phyloP scores from a whole-genome alignment of 2,113 vertebrate genomes.

The Spilogale gracilis region DNA sequence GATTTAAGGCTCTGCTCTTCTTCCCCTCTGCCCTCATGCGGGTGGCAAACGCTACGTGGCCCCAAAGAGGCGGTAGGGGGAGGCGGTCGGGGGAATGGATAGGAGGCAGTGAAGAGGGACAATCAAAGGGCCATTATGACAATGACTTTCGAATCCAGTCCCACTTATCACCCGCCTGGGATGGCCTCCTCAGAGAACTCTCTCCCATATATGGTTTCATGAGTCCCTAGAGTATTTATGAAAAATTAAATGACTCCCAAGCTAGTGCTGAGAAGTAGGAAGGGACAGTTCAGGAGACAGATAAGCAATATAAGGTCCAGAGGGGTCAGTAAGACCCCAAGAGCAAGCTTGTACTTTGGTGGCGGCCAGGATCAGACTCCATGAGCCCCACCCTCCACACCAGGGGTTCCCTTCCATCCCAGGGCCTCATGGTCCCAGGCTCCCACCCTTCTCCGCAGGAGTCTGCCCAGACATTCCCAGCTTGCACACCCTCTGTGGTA shows the following conservation, averaged over 20 bases:
- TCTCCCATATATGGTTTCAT: conserved; percentile 42
- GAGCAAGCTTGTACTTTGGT: not conserved
- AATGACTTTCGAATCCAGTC: not conserved
- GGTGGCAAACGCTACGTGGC: not conserved
- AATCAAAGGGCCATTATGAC: conserved; percentile 38
- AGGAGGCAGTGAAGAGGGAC: not conserved
- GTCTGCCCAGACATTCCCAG: not conserved
- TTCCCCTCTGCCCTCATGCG: not conserved
- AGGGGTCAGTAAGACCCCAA: not conserved
- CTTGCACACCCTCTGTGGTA: not conserved
- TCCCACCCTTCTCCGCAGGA: not conserved
- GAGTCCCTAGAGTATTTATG: conserved; percentile 66
- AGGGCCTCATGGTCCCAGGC: not conserved
- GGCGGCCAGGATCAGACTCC: not conserved
- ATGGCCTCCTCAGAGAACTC: not conserved
- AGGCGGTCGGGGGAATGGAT: not conserved
- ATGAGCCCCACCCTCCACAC: not conserved
- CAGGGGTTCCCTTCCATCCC: not conserved
- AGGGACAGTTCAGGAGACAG: conserved; percentile 36
- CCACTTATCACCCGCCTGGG: not conserved
- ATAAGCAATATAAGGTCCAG: not conserved
- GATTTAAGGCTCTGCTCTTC: conserved; percentile 34
- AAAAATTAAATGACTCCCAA: conserved; percentile 76
- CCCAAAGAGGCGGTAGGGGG: not conserved
- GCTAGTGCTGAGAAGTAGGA: conserved; percentile 48